phyloP scores from a whole-genome alignment of 2,797 vertebrate genomes.

The Tauraco hartlaubi region DNA sequence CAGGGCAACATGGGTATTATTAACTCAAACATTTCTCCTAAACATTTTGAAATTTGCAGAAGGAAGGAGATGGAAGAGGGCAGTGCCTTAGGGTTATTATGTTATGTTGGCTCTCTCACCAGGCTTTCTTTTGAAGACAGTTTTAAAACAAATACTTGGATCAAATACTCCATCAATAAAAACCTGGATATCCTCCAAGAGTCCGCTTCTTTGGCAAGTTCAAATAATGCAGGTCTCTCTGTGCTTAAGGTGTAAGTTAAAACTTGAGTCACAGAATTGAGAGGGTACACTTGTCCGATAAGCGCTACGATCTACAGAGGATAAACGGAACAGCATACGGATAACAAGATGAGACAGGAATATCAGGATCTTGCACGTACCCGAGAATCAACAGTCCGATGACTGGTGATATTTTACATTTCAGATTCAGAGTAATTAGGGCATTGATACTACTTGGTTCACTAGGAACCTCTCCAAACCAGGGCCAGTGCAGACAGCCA shows the following conservation, averaged over 20 bases:
- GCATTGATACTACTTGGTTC: neutral
- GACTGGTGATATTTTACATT: neutral
- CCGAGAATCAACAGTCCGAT: neutral
- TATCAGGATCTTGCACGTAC: neutral
- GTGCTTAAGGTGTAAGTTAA: neutral
- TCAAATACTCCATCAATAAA: conserved; percentile 25
- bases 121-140: neutral
- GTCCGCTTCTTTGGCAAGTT: neutral
- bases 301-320: neutral
- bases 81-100: neutral
- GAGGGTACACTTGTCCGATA: neutral
- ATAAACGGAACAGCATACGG: neutral
- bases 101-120: neutral
- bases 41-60: neutral
- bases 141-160: conserved; percentile 32
- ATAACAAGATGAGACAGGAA: neutral
- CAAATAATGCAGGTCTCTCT: neutral
- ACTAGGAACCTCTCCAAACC: neutral
- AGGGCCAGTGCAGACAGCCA: neutral
- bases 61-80: neutral
- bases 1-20: neutral
- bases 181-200: conserved; percentile 30
- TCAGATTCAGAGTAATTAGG: neutral
- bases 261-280: neutral
- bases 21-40: neutral